phyloP scores from a whole-genome alignment of 2,888 invertebrate genomes.

The Nymphalis c-album region DNA sequence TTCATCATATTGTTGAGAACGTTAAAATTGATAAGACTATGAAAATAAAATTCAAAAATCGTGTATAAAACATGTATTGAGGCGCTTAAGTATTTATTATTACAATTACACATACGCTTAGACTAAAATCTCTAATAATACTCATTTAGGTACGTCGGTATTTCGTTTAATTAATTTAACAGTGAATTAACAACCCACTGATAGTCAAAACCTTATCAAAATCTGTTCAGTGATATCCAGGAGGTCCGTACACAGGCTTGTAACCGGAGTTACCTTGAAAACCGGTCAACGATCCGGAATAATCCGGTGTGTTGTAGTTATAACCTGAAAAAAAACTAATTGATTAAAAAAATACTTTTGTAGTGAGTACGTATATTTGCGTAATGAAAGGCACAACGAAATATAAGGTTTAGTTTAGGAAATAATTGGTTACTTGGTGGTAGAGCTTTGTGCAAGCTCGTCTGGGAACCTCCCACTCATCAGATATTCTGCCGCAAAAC shows the following conservation, averaged over 20 bases:
- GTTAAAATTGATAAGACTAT: not conserved
- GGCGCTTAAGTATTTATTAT: not conserved
- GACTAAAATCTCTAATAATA: constrained; percentile 23
- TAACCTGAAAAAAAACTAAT: constrained; percentile 50
- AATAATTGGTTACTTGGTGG: too few species aligned
- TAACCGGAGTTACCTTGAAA: constrained; percentile 54
- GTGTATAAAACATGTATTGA: constrained; percentile 1
- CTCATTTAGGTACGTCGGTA: constrained; percentile 24
- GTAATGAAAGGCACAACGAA: not conserved
- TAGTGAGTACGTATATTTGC: too few species aligned
- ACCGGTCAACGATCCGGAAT: constrained; percentile 69
- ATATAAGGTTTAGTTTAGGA: not conserved
- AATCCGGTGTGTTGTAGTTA: constrained; percentile 66
- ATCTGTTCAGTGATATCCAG: constrained; percentile 60
- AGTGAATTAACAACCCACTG: constrained; percentile 1
- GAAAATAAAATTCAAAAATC: constrained; percentile 1
- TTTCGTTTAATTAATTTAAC: not conserved
- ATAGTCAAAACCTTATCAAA: constrained; percentile 11
- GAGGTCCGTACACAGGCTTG: constrained; percentile 60
- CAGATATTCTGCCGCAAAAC: too few species aligned
- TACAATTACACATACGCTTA: constrained; percentile 4
- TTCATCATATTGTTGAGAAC: too few species aligned
- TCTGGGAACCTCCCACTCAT: too few species aligned
- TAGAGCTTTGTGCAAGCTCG: too few species aligned
- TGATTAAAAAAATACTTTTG: not conserved